phyloP scores from a whole-genome alignment of 2,797 vertebrate genomes.

The Sebastolobus alascanus region DNA sequence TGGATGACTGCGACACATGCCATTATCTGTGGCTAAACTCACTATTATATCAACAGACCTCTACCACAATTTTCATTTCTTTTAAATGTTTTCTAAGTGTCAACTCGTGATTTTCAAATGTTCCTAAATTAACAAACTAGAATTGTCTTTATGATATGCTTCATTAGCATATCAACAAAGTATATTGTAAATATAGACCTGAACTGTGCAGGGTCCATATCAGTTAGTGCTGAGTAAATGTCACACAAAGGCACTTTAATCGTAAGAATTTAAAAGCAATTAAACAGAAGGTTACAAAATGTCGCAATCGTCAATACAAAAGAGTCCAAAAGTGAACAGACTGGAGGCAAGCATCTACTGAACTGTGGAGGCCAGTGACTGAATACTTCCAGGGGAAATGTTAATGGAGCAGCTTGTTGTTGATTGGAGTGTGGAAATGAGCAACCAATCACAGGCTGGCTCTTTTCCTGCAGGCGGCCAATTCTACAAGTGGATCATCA shows the following conservation, averaged over 20 bases:
- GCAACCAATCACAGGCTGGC: slow-evolving; percentile 44
- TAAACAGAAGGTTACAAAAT: not conserved
- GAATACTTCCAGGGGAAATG: slow-evolving; percentile 6
- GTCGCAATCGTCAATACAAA: not conserved
- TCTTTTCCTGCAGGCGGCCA: slow-evolving; percentile 34
- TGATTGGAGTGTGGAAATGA: slow-evolving; percentile 56
- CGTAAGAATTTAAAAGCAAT: too few relatives aligned
- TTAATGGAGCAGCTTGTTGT: slow-evolving; percentile 49
- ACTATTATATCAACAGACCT: not conserved
- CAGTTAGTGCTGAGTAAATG: not conserved
- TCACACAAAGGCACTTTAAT: not conserved
- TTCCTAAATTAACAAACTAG: not conserved
- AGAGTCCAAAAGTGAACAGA: not conserved
- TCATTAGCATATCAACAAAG: not conserved
- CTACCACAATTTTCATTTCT: not conserved
- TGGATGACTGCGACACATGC: slow-evolving; percentile 20
- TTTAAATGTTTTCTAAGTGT: not conserved
- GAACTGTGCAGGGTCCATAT: not conserved
- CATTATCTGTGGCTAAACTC: slow-evolving; percentile 20
- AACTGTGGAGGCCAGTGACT: slow-evolving; percentile 1
- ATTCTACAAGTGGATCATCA: slow-evolving; percentile 45
- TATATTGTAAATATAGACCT: not conserved
- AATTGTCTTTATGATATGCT: not conserved
- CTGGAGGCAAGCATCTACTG: slow-evolving; percentile 3
- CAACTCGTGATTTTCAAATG: not conserved